Base-by-base conservation (phyloP, 35 echinoderm and acorn worm genomes). In the Heliocidaris erythrogramma region DNA sequence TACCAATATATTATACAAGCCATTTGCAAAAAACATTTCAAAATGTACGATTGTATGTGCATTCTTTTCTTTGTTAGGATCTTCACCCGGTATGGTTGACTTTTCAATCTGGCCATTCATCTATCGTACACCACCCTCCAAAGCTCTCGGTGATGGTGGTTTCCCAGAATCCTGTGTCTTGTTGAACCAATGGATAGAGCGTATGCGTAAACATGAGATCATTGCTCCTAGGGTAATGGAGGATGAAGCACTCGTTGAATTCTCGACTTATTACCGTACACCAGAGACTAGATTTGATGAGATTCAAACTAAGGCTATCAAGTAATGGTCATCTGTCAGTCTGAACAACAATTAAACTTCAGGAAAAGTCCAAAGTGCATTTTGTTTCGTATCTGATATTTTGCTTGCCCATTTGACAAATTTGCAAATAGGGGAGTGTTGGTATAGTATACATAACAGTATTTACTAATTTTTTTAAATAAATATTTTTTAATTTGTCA, bases 61-160 rank as follows among this genome's bases (percentile, higher is more conserved):
- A 2, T 88, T 88, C 16, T 56, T 53, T 7, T 92, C 48, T 53
- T 2, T 11, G 14, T 10, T 13, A 92, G 90, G 90, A 5, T 92
- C 49, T 11, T 30, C 47, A 30, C 90, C 90, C 9, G 90, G 90
- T 92, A 48, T 92, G 90, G 49, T 56, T 49, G 90, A 92, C 90
- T 92, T 7, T 48, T 18, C 27, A 11, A 48, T 92, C 47, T 92
- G 90, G 90, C 90, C 90, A 12, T 92, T 92, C 49, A 92, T 92
- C 90, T 92, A 92, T 29, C 90, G 90, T 6, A 48, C 29, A 48
- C 42, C 90, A 11, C 11, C 21, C 49, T 48, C 47, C 4, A 56
- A 4, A 2, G 13, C 48, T 48, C 90, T 92, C 24, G 90, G 90
- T 12, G 48, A n/a, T 30, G 48, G 48, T 12, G 47, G 27, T 56